Evolutionary conservation across 2,113 vertebrate species (phyloP), one percentile per base, ranked within the genome.

Genomic region (Ploceus nigricollis): DNA sequence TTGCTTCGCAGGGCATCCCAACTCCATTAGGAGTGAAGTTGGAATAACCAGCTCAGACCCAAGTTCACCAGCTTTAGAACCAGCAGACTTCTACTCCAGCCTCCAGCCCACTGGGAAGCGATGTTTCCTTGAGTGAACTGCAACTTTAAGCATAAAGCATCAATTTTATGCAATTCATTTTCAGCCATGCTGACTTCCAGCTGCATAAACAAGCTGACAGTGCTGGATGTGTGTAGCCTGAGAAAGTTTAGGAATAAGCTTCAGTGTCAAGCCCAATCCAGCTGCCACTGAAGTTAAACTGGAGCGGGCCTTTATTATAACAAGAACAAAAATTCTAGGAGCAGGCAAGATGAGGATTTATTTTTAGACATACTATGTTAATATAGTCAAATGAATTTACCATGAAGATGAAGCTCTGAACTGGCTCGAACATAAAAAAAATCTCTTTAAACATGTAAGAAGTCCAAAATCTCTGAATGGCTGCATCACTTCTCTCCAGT

Each of bases 171-270:
- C 76, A 93, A 87, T 64, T 92, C 40, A 15, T 81, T 94, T 93
- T 57, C 53, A 90, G 72, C 53, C 84, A 72, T 5, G n/a, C 82
- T 86, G 90, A 82, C 40, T 72, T 96, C 64, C 93, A 95, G 96
- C 93, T 97, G 92, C 86, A 93, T 69, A 96, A 94, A 94, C 89
- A 96, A 95, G 72, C 89, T 90, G 82, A 92, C 82, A 81, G 64
- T 24, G n/a, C 87, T 88, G 47, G 48, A 86, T 66, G 19, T 37
- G 56, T 22, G 72, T 5, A 82, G 71, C 23, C 65, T 93, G 93
- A 95, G 92, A 92, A 95, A 84, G 89, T 89, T 93, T 89, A 70
- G 64, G 70, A 89, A 71, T 17, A 56, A 82, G 64, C 72, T 89
- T 71, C 80, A 68, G 60, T 8, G 6, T 65, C 85, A 87, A 85